Evolutionary conservation across 1,140 invertebrate species (phyloP), one percentile per base, ranked within the genome.

Genomic region (Drosophila ananassae): DNA sequence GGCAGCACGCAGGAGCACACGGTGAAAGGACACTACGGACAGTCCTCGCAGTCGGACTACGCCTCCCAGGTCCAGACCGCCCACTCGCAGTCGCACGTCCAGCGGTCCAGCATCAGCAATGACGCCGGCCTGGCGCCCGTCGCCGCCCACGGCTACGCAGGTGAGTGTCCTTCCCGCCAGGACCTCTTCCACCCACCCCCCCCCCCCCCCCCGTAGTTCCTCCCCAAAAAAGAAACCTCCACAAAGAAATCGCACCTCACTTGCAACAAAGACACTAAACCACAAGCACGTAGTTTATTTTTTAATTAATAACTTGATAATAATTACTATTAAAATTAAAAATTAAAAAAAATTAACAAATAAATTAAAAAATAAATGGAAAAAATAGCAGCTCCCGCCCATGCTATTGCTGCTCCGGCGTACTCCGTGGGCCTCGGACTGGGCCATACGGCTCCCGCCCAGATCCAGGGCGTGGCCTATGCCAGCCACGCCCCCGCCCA

Each of bases 1-100:
- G 93, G 93, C 47, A 92, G 91, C 69, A 92, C 92, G 52, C 93
- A 93, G 66, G 93, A 94, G 72, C 93, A 92, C n/a, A 94, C 93
- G n/a, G 92, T 93, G 21, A 93, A 93, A 79, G 93, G 93, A 5
- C 93, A 92, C 66, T 93, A 91, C 37, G 93, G 93, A 8, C 92
- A 93, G 62, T 92, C 93, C 30, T 93, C 93, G 9, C 81, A 93
- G 50, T 93, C 93, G 28, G 90, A 92, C 60, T 93, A 93, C 73
- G 91, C 90, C 69, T 93, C 92, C 59, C 89, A 92, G 55, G 93
- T 94, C 17, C 93, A 93, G 51, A 92, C 93, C 1, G 92, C 93
- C 3, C 93, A 93, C 69, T 93, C 93, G 21, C 92, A 91, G 56
- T 93, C 93, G 2, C 92, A 93, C 39, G 93, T 93, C 9, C 92